phyloP scores from a whole-genome alignment of 2,113 vertebrate species.

The Chionomys nivalis region DNA sequence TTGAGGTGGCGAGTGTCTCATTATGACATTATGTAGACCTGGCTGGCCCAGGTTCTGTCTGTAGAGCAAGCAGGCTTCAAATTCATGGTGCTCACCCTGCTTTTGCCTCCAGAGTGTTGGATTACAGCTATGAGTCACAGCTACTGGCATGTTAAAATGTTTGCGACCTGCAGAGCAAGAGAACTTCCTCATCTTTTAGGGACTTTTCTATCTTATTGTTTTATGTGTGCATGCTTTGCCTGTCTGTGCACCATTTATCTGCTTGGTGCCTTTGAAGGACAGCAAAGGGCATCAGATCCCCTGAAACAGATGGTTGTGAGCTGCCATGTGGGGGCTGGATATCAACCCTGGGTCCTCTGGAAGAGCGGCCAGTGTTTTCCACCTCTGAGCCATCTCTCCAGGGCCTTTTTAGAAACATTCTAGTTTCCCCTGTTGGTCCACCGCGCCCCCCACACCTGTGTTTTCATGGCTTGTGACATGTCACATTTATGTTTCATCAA shows the following conservation, averaged over 20 bases:
- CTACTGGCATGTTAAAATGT: neutral
- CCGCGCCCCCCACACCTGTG: neutral
- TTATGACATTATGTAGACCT: neutral
- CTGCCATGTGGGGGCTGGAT: neutral
- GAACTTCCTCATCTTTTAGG: neutral
- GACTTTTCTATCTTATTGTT: neutral
- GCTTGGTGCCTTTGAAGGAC: neutral
- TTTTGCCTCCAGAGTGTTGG: neutral
- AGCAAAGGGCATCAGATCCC: neutral
- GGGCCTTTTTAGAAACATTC: neutral
- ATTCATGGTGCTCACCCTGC: neutral
- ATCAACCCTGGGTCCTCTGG: neutral
- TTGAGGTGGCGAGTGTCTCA: neutral
- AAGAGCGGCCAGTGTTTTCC: neutral
- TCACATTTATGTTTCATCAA: neutral
- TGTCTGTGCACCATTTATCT: neutral
- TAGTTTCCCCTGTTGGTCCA: neutral
- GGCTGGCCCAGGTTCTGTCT: neutral
- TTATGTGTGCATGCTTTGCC: neutral
- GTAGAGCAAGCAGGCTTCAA: neutral
- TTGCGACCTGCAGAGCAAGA: neutral
- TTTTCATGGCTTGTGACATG: neutral
- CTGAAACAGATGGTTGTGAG: neutral
- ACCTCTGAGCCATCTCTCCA: neutral
- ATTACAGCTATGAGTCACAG: neutral